Evolutionary conservation across 2,888 invertebrate genomes (phyloP).

Genomic region (Vandiemenella viatica): DNA sequence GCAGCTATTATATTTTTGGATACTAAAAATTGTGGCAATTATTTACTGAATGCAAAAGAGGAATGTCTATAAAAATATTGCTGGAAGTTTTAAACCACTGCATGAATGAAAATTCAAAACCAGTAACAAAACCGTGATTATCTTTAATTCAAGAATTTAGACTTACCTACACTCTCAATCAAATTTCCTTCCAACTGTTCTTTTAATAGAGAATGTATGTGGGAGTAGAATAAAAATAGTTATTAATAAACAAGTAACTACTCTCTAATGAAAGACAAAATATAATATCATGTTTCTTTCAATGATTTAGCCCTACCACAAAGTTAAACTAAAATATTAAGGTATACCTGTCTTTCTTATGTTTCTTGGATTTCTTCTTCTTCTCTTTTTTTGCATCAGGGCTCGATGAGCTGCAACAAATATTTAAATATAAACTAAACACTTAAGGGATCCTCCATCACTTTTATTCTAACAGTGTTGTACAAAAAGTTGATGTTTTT

Average conservation of each 20-base stretch:
- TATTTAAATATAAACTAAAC: too few relatives aligned
- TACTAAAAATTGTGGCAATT: too few relatives aligned
- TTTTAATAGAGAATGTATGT: slow-evolving; percentile 30
- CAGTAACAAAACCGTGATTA: neutral
- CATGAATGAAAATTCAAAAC: neutral
- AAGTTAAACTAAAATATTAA: neutral
- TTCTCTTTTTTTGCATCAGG: slow-evolving; percentile 35
- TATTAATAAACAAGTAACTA: neutral
- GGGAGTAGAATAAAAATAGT: slow-evolving; percentile 9
- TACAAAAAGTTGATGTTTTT: too few relatives aligned
- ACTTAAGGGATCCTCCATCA: too few relatives aligned
- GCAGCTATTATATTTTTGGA: too few relatives aligned
- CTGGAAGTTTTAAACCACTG: neutral
- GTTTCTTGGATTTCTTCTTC: slow-evolving; percentile 57
- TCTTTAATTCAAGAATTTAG: slow-evolving; percentile 20
- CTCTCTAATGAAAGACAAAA: neutral
- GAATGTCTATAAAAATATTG: too few relatives aligned
- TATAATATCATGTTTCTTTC: slow-evolving; percentile 1
- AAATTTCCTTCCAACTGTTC: slow-evolving; percentile 22
- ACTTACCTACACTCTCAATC: slow-evolving; percentile 21
- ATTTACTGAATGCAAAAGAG: too few relatives aligned
- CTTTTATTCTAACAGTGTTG: too few relatives aligned
- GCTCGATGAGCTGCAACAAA: slow-evolving; percentile 20
- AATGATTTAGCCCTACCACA: neutral
- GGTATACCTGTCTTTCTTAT: slow-evolving; percentile 45